Evolutionary conservation across 2,797 vertebrate species (phyloP).

Genomic region (Pseudomugil tenellus): DNA sequence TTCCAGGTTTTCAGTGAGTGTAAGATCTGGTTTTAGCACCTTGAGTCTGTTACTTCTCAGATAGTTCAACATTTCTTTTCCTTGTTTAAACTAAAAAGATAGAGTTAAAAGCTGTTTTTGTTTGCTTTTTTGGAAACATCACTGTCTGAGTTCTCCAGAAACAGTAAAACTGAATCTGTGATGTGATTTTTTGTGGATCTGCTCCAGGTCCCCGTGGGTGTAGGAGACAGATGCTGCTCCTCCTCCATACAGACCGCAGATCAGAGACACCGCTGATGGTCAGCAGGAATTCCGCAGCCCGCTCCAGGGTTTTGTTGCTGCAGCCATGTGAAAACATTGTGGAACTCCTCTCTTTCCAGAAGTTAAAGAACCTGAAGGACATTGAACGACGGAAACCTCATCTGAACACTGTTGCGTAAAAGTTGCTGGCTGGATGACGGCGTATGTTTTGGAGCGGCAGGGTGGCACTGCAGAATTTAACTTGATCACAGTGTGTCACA

Average conservation of each 20-base stretch:
- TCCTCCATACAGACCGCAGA: conserved; percentile 66
- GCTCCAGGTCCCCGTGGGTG: conserved; percentile 59
- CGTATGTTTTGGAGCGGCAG: conserved; percentile 30
- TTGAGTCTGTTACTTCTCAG: too few species aligned
- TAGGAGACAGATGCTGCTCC: conserved; percentile 40
- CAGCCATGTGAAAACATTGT: conserved; percentile 53
- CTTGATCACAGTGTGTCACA: conserved; percentile 46
- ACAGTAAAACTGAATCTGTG: not conserved
- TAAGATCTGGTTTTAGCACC: too few species aligned
- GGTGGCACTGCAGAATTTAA: conserved; percentile 28
- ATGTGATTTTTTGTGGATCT: not conserved
- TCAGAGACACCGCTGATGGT: conserved; percentile 52
- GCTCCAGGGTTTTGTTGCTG: conserved; percentile 48
- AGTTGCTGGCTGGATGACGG: conserved; percentile 26
- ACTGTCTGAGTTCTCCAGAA: not conserved
- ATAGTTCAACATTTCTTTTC: too few species aligned
- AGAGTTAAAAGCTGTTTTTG: not conserved
- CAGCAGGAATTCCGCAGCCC: conserved; percentile 50
- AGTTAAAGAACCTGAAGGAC: conserved; percentile 58
- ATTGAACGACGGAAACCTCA: conserved; percentile 34
- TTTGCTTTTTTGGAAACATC: too few species aligned
- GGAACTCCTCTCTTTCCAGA: conserved; percentile 49
- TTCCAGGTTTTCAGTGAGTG: too few species aligned
- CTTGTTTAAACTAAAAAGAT: too few species aligned
- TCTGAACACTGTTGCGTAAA: conserved; percentile 33